Evolutionary conservation across 1,140 invertebrate species (phyloP).

Genomic region (Aphelinus certus): DNA sequence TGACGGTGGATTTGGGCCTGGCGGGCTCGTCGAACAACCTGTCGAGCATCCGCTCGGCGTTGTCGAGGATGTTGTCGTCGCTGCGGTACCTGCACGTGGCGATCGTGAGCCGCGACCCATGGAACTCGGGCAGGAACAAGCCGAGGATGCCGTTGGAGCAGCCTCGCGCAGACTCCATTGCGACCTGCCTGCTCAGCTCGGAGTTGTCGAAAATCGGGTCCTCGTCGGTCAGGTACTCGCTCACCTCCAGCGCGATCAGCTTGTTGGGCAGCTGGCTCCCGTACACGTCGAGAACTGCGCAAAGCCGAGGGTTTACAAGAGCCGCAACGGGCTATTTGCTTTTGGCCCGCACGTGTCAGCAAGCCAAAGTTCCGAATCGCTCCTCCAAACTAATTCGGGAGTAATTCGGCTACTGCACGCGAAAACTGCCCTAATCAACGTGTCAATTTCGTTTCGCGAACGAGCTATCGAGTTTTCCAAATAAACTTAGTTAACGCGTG

Average conservation of each 20-base stretch:
- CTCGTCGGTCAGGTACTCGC: conserved; percentile 12
- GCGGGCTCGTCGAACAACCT: neutral
- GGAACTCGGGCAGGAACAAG: neutral
- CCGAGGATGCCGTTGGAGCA: neutral
- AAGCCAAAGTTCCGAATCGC: no score
- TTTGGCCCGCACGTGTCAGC: no score
- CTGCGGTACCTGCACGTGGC: neutral
- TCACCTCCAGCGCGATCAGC: conserved; percentile 15
- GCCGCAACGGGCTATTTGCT: no score
- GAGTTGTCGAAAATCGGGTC: neutral
- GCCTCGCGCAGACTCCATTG: neutral
- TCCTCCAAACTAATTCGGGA: no score
- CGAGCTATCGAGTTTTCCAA: no score
- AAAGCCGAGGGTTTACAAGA: no score
- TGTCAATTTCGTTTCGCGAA: no score
- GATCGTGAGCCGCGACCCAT: neutral
- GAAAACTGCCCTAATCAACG: no score
- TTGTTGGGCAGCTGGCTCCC: conserved; percentile 13
- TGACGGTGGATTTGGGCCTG: neutral
- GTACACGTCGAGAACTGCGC: neutral
- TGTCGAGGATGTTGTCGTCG: neutral
- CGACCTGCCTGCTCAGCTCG: neutral
- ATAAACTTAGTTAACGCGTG: no score
- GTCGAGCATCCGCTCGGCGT: neutral
- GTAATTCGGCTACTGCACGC: no score